Percentiles rank a stretch among this genome's conserved stretches.
Conservation (phyloP, 1,140 invertebrate genomes). For the Conus ventricosus region DNA sequence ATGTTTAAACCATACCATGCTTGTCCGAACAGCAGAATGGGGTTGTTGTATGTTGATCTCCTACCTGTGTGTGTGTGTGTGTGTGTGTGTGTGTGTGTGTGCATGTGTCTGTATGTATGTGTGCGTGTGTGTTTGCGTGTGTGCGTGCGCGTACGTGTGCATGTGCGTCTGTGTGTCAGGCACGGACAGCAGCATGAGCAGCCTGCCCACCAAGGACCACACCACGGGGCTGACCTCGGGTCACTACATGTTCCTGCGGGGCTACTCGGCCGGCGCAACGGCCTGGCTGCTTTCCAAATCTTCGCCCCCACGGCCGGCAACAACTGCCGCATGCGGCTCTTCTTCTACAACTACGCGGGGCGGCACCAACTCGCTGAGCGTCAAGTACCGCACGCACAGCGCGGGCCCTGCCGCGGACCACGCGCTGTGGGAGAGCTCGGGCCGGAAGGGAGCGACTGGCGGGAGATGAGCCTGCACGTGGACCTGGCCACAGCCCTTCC, state of each 20-base stretch:
- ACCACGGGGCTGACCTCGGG: slow-evolving; percentile 63
- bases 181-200: slow-evolving; percentile 44
- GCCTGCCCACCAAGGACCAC: slow-evolving; percentile 62
- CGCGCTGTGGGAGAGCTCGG: slow-evolving; percentile 43
- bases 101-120: too few relatives aligned
- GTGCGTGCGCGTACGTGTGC: neutral
- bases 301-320: slow-evolving; percentile 22
- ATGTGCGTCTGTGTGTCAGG: slow-evolving; percentile 20
- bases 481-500: slow-evolving; percentile 55
- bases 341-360: slow-evolving; percentile 71
- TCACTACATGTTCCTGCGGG: slow-evolving; percentile 67
- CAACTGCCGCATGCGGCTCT: slow-evolving; percentile 54
- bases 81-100: too few relatives aligned
- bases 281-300: slow-evolving; percentile 57
- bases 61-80: too few relatives aligned
- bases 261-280: slow-evolving; percentile 56
- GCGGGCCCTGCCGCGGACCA: slow-evolving; percentile 59
- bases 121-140: too few relatives aligned
- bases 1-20: too few relatives aligned
- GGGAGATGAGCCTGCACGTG: slow-evolving; percentile 38
- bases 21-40: too few relatives aligned
- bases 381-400: slow-evolving; percentile 62
- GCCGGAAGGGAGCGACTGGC: slow-evolving; percentile 65
- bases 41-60: too few relatives aligned
- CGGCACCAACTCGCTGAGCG: slow-evolving; percentile 55